A percentile compares a stretch with the other conserved stretches of the same genome.
phyloP scores from a whole-genome alignment of 1,140 invertebrate species.

The Leptonema lineaticorne region DNA sequence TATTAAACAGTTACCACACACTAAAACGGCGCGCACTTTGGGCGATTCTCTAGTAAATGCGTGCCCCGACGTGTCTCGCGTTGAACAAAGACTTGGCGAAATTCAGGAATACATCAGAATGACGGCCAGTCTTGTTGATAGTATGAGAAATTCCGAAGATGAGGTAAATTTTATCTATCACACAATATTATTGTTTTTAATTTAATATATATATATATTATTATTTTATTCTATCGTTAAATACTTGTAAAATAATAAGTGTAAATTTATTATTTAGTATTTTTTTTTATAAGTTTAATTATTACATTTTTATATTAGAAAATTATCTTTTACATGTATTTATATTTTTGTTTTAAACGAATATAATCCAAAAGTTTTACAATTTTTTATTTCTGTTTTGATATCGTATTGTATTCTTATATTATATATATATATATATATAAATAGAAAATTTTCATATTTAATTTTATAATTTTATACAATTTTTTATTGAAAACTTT shows the following conservation, averaged over 20 bases:
- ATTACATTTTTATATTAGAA: neutral
- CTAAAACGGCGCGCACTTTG: constrained; percentile 47
- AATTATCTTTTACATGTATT: too few relatives aligned
- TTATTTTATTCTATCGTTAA: neutral
- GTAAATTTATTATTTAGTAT: neutral
- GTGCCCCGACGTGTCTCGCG: constrained; percentile 57
- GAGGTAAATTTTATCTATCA: constrained; percentile 52
- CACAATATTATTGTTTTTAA: constrained; percentile 24
- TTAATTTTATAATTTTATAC: too few relatives aligned
- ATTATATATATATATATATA: too few relatives aligned
- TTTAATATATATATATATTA: neutral
- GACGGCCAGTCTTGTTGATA: constrained; percentile 62
- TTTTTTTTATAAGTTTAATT: neutral
- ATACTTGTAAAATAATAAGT: neutral
- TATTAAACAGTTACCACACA: constrained; percentile 37
- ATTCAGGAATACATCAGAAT: constrained; percentile 64
- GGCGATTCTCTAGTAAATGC: constrained; percentile 53
- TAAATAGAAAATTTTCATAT: too few relatives aligned
- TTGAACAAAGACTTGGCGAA: constrained; percentile 61
- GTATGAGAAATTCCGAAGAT: constrained; percentile 61
- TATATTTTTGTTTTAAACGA: too few relatives aligned
- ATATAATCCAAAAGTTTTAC: too few relatives aligned
- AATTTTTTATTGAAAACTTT: too few relatives aligned
- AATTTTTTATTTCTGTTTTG: too few relatives aligned
- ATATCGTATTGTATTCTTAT: too few relatives aligned